Evolutionary conservation across 2,888 invertebrate species (phyloP).

Genomic region (Mycalesis mineus): DNA sequence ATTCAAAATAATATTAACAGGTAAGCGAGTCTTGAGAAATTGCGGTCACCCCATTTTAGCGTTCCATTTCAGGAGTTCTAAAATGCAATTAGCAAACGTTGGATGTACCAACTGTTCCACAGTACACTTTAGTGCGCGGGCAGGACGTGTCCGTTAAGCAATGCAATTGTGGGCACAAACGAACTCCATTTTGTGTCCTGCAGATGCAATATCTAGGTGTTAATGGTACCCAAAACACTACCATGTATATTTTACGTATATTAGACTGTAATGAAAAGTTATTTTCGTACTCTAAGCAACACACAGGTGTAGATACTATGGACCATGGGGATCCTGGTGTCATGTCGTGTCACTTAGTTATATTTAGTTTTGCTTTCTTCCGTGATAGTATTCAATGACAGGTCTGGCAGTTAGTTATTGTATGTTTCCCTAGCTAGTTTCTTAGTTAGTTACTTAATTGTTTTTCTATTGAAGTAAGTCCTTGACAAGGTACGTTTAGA

Average conservation of each 20-base stretch:
- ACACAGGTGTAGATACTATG: too few relatives aligned
- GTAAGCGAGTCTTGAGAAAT: background rate
- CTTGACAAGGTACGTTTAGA: too few relatives aligned
- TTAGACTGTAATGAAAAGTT: too few relatives aligned
- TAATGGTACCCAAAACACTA: background rate
- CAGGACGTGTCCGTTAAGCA: conserved; percentile 4
- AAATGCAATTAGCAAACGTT: conserved; percentile 7
- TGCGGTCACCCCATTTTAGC: background rate
- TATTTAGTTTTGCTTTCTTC: too few relatives aligned
- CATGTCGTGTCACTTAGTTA: too few relatives aligned
- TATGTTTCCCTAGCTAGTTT: too few relatives aligned
- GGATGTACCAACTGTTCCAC: background rate
- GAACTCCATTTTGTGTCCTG: conserved; percentile 1
- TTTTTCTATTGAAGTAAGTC: too few relatives aligned
- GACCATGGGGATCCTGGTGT: too few relatives aligned
- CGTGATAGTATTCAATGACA: too few relatives aligned
- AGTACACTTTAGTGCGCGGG: background rate
- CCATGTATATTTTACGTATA: background rate
- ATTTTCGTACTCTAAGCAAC: too few relatives aligned
- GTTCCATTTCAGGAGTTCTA: background rate
- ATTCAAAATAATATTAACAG: background rate
- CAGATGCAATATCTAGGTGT: background rate
- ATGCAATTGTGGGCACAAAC: conserved; percentile 7
- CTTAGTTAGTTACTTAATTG: too few relatives aligned
- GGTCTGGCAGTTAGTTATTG: too few relatives aligned